These are phyloP conservation scores for Ailuropoda melanoleuca DNA, from an alignment of 2,113 vertebrate species.

Conservation along the genomic window DNA sequence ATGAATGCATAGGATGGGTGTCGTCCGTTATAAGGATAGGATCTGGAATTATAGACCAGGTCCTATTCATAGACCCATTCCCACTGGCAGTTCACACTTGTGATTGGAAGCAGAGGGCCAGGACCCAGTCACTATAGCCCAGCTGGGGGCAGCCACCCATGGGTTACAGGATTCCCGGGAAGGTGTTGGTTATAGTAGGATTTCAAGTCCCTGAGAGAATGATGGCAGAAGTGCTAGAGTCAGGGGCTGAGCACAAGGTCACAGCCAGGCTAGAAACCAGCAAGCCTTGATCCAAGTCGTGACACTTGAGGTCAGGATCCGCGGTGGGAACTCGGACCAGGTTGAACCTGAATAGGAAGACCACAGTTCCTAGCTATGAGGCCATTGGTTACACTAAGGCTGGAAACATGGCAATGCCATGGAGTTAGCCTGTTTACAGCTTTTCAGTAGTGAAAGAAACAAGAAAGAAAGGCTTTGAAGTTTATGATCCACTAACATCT, in stretches of 20 bases:
- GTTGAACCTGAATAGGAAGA: not conserved
- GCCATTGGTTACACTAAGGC: not conserved
- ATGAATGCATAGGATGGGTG: not conserved
- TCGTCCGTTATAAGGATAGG: not conserved
- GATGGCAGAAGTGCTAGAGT: not conserved
- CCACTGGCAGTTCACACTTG: not conserved
- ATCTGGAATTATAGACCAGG: not conserved
- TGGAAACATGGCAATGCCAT: not conserved
- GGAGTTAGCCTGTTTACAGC: not conserved
- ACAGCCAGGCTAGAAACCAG: not conserved
- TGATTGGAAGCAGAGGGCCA: not conserved
- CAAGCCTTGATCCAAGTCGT: not conserved
- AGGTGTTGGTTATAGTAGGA: not conserved
- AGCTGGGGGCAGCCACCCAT: not conserved
- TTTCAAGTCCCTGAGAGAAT: not conserved
- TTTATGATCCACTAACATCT: not conserved
- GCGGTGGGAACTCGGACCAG: not conserved
- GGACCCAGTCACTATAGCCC: not conserved
- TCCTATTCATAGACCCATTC: not conserved
- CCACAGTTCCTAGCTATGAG: not conserved
- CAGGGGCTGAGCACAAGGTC: not conserved
- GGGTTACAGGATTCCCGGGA: not conserved
- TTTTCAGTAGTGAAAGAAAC: not conserved
- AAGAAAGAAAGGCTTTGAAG: not conserved
- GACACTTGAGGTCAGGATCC: not conserved